phyloP scores from a whole-genome alignment of 2,113 vertebrate genomes.

The Edolisoma coerulescens region DNA sequence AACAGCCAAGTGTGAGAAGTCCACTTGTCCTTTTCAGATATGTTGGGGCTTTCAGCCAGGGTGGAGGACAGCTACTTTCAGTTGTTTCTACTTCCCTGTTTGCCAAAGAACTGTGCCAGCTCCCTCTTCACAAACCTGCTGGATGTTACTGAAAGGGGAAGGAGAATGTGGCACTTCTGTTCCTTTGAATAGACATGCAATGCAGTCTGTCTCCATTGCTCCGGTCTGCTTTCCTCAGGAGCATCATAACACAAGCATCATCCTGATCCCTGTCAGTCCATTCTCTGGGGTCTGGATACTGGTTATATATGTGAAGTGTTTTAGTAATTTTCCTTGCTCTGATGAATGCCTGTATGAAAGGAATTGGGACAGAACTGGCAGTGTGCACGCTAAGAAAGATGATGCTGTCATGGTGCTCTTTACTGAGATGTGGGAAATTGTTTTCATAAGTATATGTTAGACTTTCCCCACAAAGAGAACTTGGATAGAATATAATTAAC shows the following conservation, averaged over 20 bases:
- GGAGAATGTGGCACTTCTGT: background rate
- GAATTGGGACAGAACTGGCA: conserved; percentile 12
- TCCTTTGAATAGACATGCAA: background rate
- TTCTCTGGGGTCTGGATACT: background rate
- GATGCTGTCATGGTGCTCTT: conserved; percentile 29
- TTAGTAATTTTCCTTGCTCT: conserved; percentile 23
- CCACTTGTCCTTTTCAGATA: background rate
- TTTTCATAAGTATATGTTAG: conserved; percentile 27
- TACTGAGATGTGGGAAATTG: background rate
- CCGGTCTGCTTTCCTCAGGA: background rate
- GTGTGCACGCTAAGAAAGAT: conserved; percentile 6
- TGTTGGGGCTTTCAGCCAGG: background rate
- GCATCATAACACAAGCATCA: background rate
- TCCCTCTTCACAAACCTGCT: background rate
- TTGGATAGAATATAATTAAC: background rate
- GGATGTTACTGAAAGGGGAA: background rate
- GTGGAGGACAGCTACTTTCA: background rate
- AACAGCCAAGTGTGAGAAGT: background rate
- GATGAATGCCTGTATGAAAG: background rate
- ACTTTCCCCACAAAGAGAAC: background rate
- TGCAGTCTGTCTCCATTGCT: background rate
- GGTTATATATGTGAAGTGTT: background rate
- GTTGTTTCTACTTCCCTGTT: background rate
- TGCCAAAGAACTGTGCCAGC: background rate
- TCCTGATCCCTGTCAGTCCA: background rate